A percentile compares a stretch with the other conserved stretches of the same genome.
phyloP scores from a whole-genome alignment of 2,888 invertebrate species.

The Adelphocoris suturalis region DNA sequence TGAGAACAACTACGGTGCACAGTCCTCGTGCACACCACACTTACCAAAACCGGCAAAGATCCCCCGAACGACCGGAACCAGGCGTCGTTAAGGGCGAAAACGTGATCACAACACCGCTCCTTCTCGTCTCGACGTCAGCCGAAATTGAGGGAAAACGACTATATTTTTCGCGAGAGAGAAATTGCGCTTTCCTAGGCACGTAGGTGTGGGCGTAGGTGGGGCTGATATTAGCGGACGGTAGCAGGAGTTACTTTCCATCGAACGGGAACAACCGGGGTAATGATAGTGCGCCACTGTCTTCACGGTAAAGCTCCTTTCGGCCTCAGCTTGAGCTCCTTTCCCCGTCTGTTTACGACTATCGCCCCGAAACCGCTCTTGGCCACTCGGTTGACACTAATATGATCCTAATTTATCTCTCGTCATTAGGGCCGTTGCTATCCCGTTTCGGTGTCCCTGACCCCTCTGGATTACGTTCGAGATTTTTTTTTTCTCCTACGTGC shows the following conservation, averaged over 20 bases:
- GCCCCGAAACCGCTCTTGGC: constrained; percentile 3
- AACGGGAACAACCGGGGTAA: constrained; percentile 52
- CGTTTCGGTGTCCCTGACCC: constrained; percentile 17
- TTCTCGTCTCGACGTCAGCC: neutral
- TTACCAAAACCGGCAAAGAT: neutral
- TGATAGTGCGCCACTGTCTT: constrained; percentile 40
- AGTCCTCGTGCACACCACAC: too few relatives aligned
- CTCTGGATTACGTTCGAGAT: neutral
- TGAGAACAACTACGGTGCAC: too few relatives aligned
- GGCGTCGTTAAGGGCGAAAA: neutral
- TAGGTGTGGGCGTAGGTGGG: neutral
- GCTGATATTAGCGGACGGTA: constrained; percentile 37
- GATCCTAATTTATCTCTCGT: constrained; percentile 36
- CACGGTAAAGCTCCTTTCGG: constrained; percentile 53
- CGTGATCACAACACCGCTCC: constrained; percentile 10
- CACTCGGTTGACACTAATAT: constrained; percentile 49
- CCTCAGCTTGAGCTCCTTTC: constrained; percentile 3
- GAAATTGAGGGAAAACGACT: constrained; percentile 29
- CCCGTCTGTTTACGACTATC: constrained; percentile 13
- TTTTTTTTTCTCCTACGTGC: neutral
- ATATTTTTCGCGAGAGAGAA: constrained; percentile 9
- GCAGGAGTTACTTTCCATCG: constrained; percentile 48
- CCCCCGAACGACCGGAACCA: neutral
- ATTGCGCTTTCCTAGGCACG: constrained; percentile 34
- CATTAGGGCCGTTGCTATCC: constrained; percentile 33